Percentiles rank a stretch among this genome's conserved stretches.
phyloP scores from a whole-genome alignment of 2,888 invertebrate species.

The Limnephilus lunatus region DNA sequence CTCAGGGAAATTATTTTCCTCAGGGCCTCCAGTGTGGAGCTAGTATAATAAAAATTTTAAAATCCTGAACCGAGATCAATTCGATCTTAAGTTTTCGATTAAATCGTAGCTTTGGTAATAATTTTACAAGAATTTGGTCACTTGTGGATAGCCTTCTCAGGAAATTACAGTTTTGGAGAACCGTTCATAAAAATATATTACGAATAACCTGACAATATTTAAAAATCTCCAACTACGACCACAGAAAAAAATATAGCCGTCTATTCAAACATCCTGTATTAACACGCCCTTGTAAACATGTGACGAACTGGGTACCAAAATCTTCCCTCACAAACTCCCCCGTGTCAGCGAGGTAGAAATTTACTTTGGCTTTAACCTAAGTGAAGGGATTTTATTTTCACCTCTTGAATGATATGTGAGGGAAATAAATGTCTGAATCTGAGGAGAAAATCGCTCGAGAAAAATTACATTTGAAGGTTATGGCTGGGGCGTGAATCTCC shows the following conservation, averaged over 20 bases:
- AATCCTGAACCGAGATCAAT: no score
- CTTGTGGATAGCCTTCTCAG: neutral
- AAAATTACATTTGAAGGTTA: conserved; percentile 44
- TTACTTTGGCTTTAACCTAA: conserved; percentile 26
- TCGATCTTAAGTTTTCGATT: no score
- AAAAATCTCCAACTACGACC: no score
- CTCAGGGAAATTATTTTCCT: no score
- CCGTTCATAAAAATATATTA: neutral
- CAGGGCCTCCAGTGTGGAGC: no score
- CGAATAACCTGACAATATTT: no score
- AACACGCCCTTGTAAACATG: neutral
- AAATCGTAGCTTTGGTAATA: no score
- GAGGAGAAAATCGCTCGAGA: conserved; percentile 31
- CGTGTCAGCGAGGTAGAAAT: conserved; percentile 38
- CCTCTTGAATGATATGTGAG: conserved; percentile 51
- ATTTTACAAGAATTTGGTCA: no score
- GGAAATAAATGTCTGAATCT: conserved; percentile 44
- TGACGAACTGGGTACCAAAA: neutral
- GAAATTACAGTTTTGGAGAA: neutral
- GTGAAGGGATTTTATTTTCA: conserved; percentile 56
- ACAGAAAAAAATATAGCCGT: neutral
- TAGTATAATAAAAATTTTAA: no score
- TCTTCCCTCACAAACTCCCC: conserved; percentile 17
- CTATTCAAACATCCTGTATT: neutral
- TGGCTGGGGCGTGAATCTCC: conserved; percentile 15